phyloP scores from a whole-genome alignment of 2,888 invertebrate genomes.

The Volucella zonaria region DNA sequence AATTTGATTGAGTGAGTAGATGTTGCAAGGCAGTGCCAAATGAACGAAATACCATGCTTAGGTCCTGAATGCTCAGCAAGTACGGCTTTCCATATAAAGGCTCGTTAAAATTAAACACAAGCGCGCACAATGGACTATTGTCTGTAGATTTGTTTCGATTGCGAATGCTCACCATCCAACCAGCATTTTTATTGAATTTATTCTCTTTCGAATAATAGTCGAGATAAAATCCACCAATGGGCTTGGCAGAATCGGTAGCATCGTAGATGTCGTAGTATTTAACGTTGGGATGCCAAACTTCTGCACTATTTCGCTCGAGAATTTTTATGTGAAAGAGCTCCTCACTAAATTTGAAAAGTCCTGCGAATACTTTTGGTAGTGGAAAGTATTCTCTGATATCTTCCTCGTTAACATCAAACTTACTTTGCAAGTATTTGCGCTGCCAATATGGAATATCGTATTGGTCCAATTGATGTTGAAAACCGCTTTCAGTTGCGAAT shows the following conservation, averaged over 20 bases:
- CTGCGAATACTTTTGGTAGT: slow-evolving; percentile 89
- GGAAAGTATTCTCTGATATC: slow-evolving; percentile 92
- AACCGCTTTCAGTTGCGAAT: slow-evolving; percentile 89
- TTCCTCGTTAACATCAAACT: slow-evolving; percentile 88
- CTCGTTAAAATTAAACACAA: slow-evolving; percentile 92
- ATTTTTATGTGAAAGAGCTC: slow-evolving; percentile 91
- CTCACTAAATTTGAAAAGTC: slow-evolving; percentile 89
- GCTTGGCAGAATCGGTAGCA: slow-evolving; percentile 79
- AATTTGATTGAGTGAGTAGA: slow-evolving; percentile 90
- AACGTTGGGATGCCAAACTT: slow-evolving; percentile 94
- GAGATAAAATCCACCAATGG: slow-evolving; percentile 92
- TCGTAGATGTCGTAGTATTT: slow-evolving; percentile 92
- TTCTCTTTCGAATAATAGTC: slow-evolving; percentile 90
- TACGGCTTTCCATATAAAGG: slow-evolving; percentile 86
- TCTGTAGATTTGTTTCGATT: slow-evolving; percentile 87
- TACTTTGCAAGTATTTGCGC: slow-evolving; percentile 87
- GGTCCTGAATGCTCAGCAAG: slow-evolving; percentile 89
- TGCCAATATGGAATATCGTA: slow-evolving; percentile 96
- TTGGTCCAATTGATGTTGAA: slow-evolving; percentile 86
- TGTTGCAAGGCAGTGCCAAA: slow-evolving; percentile 95
- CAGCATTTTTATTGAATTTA: slow-evolving; percentile 86
- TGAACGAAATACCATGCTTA: slow-evolving; percentile 90
- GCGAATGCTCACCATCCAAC: slow-evolving; percentile 91
- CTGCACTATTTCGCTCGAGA: slow-evolving; percentile 85
- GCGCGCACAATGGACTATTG: slow-evolving; percentile 89